These are phyloP conservation scores for Diplazon laetatorius DNA, from an alignment of 2,888 invertebrate species.

Conservation along the genomic window DNA sequence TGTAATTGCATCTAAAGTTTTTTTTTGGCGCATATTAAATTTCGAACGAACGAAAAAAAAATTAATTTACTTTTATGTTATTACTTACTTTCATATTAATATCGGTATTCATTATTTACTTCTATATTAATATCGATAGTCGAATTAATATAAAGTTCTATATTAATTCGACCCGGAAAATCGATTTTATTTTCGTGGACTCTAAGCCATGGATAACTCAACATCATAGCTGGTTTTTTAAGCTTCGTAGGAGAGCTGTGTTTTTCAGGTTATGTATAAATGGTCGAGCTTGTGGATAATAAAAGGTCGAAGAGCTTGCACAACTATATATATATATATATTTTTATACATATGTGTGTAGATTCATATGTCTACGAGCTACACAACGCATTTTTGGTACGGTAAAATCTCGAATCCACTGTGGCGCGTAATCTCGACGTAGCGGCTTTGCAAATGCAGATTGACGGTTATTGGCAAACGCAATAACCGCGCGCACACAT, in stretches of 20 bases:
- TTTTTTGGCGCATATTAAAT: too few species aligned
- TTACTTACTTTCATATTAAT: background rate
- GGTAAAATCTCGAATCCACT: conserved; percentile 50
- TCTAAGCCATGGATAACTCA: conserved; percentile 26
- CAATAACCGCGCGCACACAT: conserved; percentile 48
- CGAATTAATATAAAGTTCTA: too few species aligned
- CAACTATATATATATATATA: background rate
- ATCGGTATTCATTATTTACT: background rate
- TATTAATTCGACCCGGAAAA: background rate
- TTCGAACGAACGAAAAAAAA: too few species aligned
- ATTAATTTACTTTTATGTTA: background rate
- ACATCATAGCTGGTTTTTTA: conserved; percentile 34
- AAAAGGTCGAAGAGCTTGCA: conserved; percentile 21
- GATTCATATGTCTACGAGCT: background rate
- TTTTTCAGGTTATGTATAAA: conserved; percentile 10
- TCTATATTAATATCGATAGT: too few species aligned
- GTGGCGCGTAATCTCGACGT: conserved; percentile 57
- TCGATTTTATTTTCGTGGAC: too few species aligned
- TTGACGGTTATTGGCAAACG: conserved; percentile 60
- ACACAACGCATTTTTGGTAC: background rate
- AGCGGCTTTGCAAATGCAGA: conserved; percentile 62
- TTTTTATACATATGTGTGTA: background rate
- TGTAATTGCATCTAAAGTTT: too few species aligned
- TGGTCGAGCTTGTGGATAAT: conserved; percentile 18
- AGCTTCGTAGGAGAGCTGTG: conserved; percentile 20